A percentile compares a stretch with the other conserved stretches of the same genome.
These are phyloP conservation scores for Varanus komodoensis DNA, from an alignment of 2,113 vertebrate genomes.

Conservation along the genomic window DNA sequence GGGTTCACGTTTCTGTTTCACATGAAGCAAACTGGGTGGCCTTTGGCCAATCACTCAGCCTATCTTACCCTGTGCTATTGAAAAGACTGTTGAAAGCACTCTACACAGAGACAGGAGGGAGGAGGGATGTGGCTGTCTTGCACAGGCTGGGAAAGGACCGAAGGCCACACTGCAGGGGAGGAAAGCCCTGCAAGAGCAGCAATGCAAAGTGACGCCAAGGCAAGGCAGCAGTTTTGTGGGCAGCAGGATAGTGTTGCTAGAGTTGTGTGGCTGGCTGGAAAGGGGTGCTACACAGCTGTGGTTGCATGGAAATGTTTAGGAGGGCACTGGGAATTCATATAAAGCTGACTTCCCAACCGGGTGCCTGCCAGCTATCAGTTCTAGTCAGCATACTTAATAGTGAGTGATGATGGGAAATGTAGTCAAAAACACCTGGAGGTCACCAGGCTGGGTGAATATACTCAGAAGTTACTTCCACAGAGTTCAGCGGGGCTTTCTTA, in stretches of 20 bases:
- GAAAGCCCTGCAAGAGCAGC: neutral
- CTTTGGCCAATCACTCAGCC: neutral
- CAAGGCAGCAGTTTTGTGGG: neutral
- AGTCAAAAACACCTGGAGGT: no score
- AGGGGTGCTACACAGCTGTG: neutral
- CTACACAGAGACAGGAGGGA: neutral
- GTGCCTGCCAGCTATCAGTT: no score
- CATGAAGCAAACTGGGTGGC: conserved; percentile 21
- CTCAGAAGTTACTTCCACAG: neutral
- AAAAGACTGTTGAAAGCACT: neutral
- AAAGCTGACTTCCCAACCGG: no score
- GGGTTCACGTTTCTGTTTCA: neutral
- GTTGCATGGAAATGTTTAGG: neutral
- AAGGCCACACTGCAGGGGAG: neutral
- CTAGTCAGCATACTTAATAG: no score
- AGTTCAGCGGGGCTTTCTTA: neutral
- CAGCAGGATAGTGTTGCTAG: no score
- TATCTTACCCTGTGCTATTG: neutral
- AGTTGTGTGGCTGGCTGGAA: neutral
- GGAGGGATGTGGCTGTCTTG: neutral
- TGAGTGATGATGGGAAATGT: no score
- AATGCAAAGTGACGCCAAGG: neutral
- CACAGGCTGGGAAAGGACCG: neutral
- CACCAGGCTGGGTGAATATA: neutral
- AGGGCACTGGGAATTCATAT: neutral